phyloP scores from a whole-genome alignment of 92 coral and sea anemone species.

The Muricea muricata region DNA sequence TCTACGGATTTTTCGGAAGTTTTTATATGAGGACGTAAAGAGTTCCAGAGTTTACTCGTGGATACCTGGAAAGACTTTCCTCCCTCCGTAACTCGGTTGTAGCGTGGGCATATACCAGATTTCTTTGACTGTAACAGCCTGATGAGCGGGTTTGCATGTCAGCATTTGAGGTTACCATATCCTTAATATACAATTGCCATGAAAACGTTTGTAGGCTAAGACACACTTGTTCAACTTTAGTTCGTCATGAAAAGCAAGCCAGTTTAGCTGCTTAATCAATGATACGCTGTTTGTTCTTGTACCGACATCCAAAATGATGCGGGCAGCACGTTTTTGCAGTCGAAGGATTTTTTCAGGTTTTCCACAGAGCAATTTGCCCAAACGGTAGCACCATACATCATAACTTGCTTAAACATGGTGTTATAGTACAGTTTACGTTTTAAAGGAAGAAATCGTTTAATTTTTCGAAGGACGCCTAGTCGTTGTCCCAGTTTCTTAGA shows the following conservation, averaged over 20 bases:
- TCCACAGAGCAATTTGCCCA: conserved; percentile 38
- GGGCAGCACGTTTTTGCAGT: conserved; percentile 23
- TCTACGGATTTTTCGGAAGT: conserved; percentile 28
- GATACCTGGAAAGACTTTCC: conserved; percentile 20
- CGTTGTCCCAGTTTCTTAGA: conserved; percentile 56
- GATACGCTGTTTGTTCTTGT: conserved; percentile 16
- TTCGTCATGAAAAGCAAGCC: conserved; percentile 58
- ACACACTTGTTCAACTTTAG: conserved; percentile 56
- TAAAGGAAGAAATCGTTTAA: conserved; percentile 44
- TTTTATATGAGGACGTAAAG: conserved; percentile 8
- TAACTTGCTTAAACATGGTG: conserved; percentile 56
- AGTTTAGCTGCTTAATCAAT: conserved; percentile 22
- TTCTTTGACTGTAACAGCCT: conserved; percentile 24
- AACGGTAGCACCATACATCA: conserved; percentile 37
- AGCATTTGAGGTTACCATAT: neutral
- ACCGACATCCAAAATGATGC: conserved; percentile 11
- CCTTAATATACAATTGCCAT: conserved; percentile 2
- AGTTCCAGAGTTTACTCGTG: conserved; percentile 11
- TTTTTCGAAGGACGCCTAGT: conserved; percentile 48
- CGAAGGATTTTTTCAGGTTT: neutral
- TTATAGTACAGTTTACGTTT: conserved; percentile 43
- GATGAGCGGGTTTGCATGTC: conserved; percentile 6
- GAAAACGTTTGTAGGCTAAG: conserved; percentile 49
- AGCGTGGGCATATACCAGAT: neutral
- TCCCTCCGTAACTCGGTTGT: neutral